These are phyloP conservation scores for Laticauda colubrina DNA, from an alignment of 2,113 vertebrate genomes.

Conservation along the genomic window DNA sequence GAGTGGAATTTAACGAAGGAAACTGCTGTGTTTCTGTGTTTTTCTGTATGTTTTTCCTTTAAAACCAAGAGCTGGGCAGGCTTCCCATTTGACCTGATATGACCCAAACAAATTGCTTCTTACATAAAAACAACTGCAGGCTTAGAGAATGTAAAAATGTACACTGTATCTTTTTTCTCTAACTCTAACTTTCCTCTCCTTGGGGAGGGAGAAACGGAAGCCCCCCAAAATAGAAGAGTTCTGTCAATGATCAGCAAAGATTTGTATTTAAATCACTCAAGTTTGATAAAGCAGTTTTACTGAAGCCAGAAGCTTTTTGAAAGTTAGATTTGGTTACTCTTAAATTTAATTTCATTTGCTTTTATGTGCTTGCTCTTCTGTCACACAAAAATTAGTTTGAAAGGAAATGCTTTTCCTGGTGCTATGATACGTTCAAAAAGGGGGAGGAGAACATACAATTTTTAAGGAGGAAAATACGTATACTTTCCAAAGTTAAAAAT, in stretches of 20 bases:
- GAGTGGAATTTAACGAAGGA: constrained; percentile 85
- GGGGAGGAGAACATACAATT: constrained; percentile 40
- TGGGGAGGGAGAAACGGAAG: constrained; percentile 60
- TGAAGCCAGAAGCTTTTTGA: constrained; percentile 66
- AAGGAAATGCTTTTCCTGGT: constrained; percentile 33
- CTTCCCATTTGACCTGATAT: constrained; percentile 82
- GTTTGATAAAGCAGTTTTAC: constrained; percentile 66
- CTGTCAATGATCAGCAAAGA: constrained; percentile 68
- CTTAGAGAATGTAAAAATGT: constrained; percentile 78
- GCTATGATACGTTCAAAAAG: not conserved
- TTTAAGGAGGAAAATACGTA: constrained; percentile 29
- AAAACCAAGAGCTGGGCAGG: constrained; percentile 83
- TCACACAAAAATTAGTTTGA: constrained; percentile 56
- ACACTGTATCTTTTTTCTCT: constrained; percentile 72
- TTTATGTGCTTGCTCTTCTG: constrained; percentile 34
- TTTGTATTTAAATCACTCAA: constrained; percentile 72
- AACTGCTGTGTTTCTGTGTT: constrained; percentile 85
- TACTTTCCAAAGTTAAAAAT: not conserved
- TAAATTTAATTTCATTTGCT: constrained; percentile 36
- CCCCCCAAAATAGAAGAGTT: constrained; percentile 70
- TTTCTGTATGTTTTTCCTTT: constrained; percentile 88
- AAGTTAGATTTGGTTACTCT: constrained; percentile 61
- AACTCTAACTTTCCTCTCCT: constrained; percentile 25
- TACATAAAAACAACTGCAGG: constrained; percentile 85
- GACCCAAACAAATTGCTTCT: constrained; percentile 84